These are phyloP conservation scores for Oenanthe oenanthe DNA, from an alignment of 2,113 vertebrate species.

Conservation along the genomic window DNA sequence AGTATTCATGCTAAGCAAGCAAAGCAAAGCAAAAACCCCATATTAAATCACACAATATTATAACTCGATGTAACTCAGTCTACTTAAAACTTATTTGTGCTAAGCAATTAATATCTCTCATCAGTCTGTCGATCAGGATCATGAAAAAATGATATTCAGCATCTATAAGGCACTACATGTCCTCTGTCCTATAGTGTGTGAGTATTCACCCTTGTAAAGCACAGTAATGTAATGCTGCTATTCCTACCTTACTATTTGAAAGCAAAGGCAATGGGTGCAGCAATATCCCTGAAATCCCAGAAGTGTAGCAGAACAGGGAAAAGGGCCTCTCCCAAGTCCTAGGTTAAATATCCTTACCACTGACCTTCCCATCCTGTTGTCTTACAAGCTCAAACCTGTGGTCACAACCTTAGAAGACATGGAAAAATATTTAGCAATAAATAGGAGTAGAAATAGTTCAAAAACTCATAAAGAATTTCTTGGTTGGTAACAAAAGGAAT, in stretches of 20 bases:
- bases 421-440: background rate
- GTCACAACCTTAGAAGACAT: background rate
- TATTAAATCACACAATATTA: background rate
- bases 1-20: background rate
- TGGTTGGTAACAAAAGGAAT: background rate
- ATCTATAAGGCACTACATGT: no score
- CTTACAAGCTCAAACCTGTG: background rate
- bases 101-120: background rate
- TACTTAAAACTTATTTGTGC: background rate
- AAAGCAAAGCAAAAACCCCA: background rate
- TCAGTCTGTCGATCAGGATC: background rate
- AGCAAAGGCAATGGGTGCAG: background rate
- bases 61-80: background rate
- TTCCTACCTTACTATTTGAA: background rate
- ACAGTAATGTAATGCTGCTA: no score
- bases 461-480: background rate
- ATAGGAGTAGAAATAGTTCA: background rate
- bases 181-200: rapidly evolving
- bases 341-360: background rate
- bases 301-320: background rate
- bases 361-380: background rate
- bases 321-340: no score
- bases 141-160: background rate
- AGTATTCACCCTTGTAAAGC: background rate
- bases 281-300: background rate